These are phyloP conservation scores for Drosophila orosa DNA, from an alignment of 1,140 invertebrate genomes.

Conservation along the genomic window DNA sequence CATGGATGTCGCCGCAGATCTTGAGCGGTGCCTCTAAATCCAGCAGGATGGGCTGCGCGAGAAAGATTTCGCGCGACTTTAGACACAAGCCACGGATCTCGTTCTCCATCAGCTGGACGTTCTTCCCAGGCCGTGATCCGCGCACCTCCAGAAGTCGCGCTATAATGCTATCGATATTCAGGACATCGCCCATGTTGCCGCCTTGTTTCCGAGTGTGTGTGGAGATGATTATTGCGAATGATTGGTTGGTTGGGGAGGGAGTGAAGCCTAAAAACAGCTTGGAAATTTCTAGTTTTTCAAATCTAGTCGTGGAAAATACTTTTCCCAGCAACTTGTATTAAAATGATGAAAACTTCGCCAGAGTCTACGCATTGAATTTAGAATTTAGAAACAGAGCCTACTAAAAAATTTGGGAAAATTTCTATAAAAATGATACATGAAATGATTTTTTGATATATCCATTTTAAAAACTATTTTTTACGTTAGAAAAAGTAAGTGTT, in stretches of 20 bases:
- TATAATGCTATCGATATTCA: conserved; percentile 9
- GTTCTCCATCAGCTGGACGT: not conserved
- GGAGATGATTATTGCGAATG: not conserved
- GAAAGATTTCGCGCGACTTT: conserved; percentile 2
- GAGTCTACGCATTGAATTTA: conserved; percentile 6
- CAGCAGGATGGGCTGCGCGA: conserved; percentile 4
- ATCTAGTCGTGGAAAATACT: conserved; percentile 7
- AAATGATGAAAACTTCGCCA: conserved; percentile 14
- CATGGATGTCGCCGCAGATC: conserved; percentile 9
- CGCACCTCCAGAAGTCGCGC: conserved; percentile 8
- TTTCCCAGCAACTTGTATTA: conserved; percentile 5
- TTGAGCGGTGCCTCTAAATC: conserved; percentile 6
- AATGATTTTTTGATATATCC: not conserved
- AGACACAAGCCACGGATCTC: conserved; percentile 5
- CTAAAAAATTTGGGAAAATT: not conserved
- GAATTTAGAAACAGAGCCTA: conserved; percentile 17
- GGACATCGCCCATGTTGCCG: not conserved
- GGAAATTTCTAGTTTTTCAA: conserved; percentile 5
- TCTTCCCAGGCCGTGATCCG: conserved; percentile 2
- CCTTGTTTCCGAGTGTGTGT: not conserved
- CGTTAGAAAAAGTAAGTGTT: not conserved
- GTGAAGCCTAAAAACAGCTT: not conserved
- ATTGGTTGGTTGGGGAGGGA: no score
- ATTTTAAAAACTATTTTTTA: not conserved
- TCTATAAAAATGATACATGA: not conserved